Evolutionary conservation across 2,888 invertebrate genomes (phyloP), one percentile per base, ranked within the genome.

Genomic region (Drosophila sordidula): DNA sequence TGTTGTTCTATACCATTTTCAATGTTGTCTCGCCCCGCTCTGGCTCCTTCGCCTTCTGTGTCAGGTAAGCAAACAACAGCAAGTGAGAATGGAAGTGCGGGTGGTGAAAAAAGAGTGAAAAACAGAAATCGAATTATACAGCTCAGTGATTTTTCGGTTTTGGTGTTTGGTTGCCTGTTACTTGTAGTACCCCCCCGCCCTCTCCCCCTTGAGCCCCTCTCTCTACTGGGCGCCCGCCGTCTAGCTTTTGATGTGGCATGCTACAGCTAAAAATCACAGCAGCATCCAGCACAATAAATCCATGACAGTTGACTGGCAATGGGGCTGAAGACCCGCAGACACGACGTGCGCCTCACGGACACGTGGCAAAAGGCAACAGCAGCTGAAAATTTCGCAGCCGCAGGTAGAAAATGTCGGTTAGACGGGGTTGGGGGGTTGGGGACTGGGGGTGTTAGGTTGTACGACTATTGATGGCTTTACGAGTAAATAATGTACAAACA

Each of bases 51-150:
- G 11, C 26, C 50, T 38, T 52, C n/a, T 67, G 56, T 55, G 64
- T 29, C 76, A 86, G 84, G 87, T 85, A 77, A 83, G 75, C 70
- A 80, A 80, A 80, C 73, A 87, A 71, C 56, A 74, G 14, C 44
- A 18, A 36, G 38, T 29, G 25, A 41, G 47, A 54, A 55, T 45
- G 55, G 50, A 64, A 58, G 44, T 70, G 18, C 18, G 18, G 18
- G 18, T 70, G 18, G 25, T 36, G 55, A 16, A 56, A 18, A 46
- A 46, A 50, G 58, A 70, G 75, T 71, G 75, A 95, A 82, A 87
- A 89, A 90, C 84, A 89, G 89, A 90, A 90, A 89, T 89, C 90
- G 90, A 89, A 89, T 89, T 89, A 89, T 89, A 86, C 90, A 90
- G 89, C 85, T 89, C 89, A 89, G 83, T 89, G 89, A 90, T 90